Percentiles rank a stretch among this genome's conserved stretches.
Conservation (phyloP, 2,113 vertebrate genomes). For the Laterallus jamaicensis region DNA sequence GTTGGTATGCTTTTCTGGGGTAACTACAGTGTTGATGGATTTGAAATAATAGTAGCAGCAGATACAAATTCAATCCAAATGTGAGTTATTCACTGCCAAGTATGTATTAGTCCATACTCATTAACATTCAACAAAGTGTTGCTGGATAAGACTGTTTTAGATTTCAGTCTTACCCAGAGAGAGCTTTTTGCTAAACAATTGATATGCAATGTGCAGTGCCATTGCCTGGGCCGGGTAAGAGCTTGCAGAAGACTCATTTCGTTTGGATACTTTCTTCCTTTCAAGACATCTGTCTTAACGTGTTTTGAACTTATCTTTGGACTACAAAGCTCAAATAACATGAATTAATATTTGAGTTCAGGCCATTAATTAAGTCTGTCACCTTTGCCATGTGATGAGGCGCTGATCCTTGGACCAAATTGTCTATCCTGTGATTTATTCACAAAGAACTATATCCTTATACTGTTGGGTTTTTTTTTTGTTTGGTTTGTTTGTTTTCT, state of each 20-base stretch:
- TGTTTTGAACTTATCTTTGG: background rate
- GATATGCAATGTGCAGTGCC: background rate
- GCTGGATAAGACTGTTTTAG: background rate
- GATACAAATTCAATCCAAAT: background rate
- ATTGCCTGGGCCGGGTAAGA: background rate
- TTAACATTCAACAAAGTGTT: background rate
- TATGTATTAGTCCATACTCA: background rate
- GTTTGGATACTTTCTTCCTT: background rate
- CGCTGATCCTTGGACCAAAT: background rate
- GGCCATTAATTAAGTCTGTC: background rate
- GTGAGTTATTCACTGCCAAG: background rate
- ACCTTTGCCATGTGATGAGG: background rate
- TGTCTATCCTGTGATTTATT: background rate
- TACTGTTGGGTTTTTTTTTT: background rate
- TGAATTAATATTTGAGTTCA: background rate
- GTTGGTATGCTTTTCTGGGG: background rate
- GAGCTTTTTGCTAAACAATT: background rate
- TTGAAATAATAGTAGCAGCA: background rate
- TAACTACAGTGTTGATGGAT: background rate
- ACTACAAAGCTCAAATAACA: background rate
- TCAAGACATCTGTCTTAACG: background rate
- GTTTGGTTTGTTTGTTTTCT: background rate
- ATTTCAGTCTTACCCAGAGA: background rate
- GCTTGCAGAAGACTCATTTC: background rate
- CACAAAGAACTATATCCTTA: background rate